A percentile compares a stretch with the other conserved stretches of the same genome.
Conservation (phyloP, 1,140 invertebrate genomes). For the Penaeus indicus region DNA sequence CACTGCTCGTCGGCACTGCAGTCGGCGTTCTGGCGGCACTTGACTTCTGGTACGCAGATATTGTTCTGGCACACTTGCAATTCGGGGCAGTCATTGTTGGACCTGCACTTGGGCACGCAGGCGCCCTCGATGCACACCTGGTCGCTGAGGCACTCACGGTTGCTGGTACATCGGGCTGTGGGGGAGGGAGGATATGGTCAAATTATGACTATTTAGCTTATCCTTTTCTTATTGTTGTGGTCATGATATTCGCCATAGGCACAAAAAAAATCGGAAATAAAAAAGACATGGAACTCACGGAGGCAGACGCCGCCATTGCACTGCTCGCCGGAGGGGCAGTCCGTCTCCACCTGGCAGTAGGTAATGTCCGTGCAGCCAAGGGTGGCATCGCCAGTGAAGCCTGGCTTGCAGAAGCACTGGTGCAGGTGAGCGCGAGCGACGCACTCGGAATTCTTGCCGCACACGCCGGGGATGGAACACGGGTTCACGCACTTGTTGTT, state of each 20-base stretch:
- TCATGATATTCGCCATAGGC: no score
- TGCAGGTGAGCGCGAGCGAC: constrained; percentile 74
- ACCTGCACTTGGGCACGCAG: constrained; percentile 75
- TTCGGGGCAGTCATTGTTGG: constrained; percentile 85
- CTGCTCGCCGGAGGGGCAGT: constrained; percentile 84
- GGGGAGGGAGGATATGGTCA: background rate
- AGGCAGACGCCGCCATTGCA: constrained; percentile 86
- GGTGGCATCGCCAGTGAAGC: constrained; percentile 87
- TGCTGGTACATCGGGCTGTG: constrained; percentile 66
- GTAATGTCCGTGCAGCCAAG: constrained; percentile 78
- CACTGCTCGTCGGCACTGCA: constrained; percentile 80
- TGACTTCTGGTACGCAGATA: constrained; percentile 84
- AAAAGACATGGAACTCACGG: constrained; percentile 71
- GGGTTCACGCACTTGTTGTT: constrained; percentile 85
- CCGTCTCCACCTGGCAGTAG: constrained; percentile 78
- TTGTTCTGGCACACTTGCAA: constrained; percentile 84
- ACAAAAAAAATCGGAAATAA: background rate
- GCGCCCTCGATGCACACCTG: constrained; percentile 80
- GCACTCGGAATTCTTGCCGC: constrained; percentile 84
- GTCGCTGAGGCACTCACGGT: constrained; percentile 80
- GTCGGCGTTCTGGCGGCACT: constrained; percentile 79
- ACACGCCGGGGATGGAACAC: constrained; percentile 83
- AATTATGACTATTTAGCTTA: no score
- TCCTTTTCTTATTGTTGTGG: no score
- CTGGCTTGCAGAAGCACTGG: constrained; percentile 84